Base-by-base conservation (phyloP, 2,888 invertebrate genomes). In the Melikaiella ostensackeni region DNA sequence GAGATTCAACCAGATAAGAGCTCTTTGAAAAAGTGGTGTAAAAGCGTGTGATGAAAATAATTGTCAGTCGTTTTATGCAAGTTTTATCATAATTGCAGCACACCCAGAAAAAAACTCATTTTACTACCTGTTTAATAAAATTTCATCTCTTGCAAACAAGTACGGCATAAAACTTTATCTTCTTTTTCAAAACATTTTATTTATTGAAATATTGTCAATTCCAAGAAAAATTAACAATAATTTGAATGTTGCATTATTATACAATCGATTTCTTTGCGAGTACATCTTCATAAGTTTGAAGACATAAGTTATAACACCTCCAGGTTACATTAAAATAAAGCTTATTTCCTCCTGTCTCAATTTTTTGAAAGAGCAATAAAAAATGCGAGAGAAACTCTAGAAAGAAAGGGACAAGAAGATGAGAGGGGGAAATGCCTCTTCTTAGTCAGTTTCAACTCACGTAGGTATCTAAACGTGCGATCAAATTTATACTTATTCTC, bases 1-100 rank as follows among this genome's bases (percentile, higher is more conserved):
- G 75, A 77, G 75, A 79, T 79, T 75, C 75, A 77, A 50, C 74
- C 62, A 74, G 73, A 79, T 78, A 50, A 73, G 79, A 73, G 50
- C 50, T 70, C 70, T 66, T 66, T 50, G 19, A 70, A 70, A 70
- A 70, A 50, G 19, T 70, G 30, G 27, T 50, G 66, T 70, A 70
- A 50, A 70, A 70, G 27, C 50, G 46, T 70, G 70, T 50, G 70
- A 55, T 50, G 70, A 55, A 70, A 55, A 70, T 70, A 70, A 50
- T 70, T 66, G 27, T 46, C 27, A 46, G 42, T 16, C 27, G 46
- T 66, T 70, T 70, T 30, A 63, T 33, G n/a, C 50, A 70, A 46
- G 19, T 50, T 70, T 50, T 70, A 46, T 70, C 66, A 38, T 63
- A 63, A 63, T 38, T 21, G 63, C 63, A 35, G 6, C n/a, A 21